phyloP scores from a whole-genome alignment of 2,888 invertebrate species.

The Drosophila kambysellisi region DNA sequence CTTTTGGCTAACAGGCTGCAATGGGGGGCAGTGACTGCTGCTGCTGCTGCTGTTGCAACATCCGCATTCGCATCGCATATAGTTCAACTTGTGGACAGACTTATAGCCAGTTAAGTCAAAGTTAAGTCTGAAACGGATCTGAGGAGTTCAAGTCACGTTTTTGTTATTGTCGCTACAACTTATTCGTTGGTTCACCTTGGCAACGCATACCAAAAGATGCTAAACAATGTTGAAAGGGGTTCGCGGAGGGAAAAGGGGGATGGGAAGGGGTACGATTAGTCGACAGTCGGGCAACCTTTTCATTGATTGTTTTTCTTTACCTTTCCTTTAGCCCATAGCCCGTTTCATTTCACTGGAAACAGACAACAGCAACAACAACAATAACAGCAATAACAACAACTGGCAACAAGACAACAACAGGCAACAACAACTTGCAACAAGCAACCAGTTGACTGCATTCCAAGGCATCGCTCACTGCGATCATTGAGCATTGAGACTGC shows the following conservation, averaged over 20 bases:
- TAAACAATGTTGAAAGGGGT: neutral
- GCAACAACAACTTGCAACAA: conserved; percentile 18
- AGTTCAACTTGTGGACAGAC: conserved; percentile 17
- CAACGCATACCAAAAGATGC: conserved; percentile 64
- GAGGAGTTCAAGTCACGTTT: conserved; percentile 64
- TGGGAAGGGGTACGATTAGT: conserved; percentile 5
- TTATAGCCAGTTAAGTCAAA: conserved; percentile 16
- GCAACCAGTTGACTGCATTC: conserved; percentile 68
- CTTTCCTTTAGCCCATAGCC: conserved; percentile 41
- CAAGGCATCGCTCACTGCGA: conserved; percentile 68
- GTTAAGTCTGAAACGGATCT: conserved; percentile 13
- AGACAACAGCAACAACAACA: conserved; percentile 24
- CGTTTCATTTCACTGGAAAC: conserved; percentile 70
- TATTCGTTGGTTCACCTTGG: conserved; percentile 66
- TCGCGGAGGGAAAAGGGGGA: neutral
- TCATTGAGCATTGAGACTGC: conserved; percentile 55
- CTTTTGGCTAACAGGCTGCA: neutral
- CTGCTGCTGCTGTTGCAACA: conserved; percentile 33
- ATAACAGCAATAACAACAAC: conserved; percentile 7
- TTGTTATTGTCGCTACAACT: conserved; percentile 55
- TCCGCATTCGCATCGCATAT: conserved; percentile 51
- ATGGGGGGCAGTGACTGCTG: conserved; percentile 15
- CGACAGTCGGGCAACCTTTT: conserved; percentile 64
- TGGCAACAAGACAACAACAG: conserved; percentile 11
- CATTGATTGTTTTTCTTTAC: conserved; percentile 73